phyloP scores from a whole-genome alignment of 2,797 vertebrate species.

The Scolopax bukidnonensis region DNA sequence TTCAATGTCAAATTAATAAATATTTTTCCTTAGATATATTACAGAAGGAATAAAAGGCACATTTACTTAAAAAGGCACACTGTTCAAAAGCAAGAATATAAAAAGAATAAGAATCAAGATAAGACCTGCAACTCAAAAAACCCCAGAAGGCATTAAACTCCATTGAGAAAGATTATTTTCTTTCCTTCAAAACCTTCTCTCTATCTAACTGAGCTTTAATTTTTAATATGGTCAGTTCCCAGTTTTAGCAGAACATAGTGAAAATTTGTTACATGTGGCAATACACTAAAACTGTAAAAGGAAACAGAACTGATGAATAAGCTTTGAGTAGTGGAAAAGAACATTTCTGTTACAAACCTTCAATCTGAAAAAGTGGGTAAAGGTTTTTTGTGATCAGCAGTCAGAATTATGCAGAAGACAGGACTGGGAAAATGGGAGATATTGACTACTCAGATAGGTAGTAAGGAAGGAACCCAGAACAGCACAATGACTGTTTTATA shows the following conservation, averaged over 20 bases:
- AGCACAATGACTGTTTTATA: too few relatives aligned
- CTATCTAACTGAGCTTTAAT: background rate
- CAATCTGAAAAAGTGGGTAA: too few relatives aligned
- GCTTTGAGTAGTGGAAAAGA: too few relatives aligned
- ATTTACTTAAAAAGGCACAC: background rate
- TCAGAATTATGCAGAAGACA: too few relatives aligned
- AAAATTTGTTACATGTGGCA: background rate
- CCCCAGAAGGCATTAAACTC: background rate
- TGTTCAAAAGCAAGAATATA: background rate
- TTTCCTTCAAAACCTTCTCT: background rate
- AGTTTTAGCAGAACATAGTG: background rate
- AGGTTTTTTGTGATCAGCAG: too few relatives aligned
- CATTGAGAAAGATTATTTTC: background rate
- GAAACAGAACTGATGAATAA: too few relatives aligned
- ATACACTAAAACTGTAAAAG: too few relatives aligned
- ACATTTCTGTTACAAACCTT: too few relatives aligned
- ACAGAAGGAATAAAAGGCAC: background rate
- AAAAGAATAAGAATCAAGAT: background rate
- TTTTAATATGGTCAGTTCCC: background rate
- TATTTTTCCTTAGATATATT: conserved; percentile 1
- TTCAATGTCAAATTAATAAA: background rate
- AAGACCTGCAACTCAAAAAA: background rate
- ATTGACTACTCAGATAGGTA: too few relatives aligned
- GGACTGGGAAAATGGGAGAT: too few relatives aligned
- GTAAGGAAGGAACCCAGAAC: too few relatives aligned